Evolutionary conservation across 2,113 vertebrate genomes (phyloP), one percentile per base, ranked within the genome.

Genomic region (Siphamia tubifer): DNA sequence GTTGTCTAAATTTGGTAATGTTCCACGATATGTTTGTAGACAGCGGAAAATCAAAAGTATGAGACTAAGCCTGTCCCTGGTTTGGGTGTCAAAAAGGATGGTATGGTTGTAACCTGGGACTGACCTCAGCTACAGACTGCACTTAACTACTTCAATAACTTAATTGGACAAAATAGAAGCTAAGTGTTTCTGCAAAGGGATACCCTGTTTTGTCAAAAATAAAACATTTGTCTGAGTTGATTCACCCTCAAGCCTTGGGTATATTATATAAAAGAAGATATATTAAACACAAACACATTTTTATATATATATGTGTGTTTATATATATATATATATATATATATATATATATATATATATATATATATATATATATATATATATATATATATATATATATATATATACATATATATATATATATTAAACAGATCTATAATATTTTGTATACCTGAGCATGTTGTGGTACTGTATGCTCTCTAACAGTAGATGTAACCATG

Each of bases 381-480:
- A 64, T 79, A 73, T 70, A 77, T 56, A 57, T 57, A 45, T 38
- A 60, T 53, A 49, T 17, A 17, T 36, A 28, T n/a, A n/a, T n/a
- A n/a, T n/a, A n/a, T n/a, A n/a, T n/a, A n/a, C n/a, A n/a, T n/a
- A n/a, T 36, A 64, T 79, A 73, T 70, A 77, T 56, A 57, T 57
- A 82, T 80, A 79, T 65, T 77, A 64, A 86, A 75, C 34, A 71
- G 49, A 81, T 68, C 12, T 55, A 74, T 79, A 70, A 83, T 82
- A 74, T 89, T 85, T 88, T 83, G 61, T 75, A 86, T 87, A 81
- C 71, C 88, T 91, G 92, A 91, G 91, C 91, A 92, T 91, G 90
- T 86, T 88, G 75, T 75, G 77, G 72, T 82, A 52, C 73, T 40
- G 75, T 82, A 45, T 85, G 84, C 82, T 88, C 79, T 87, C 58